These are phyloP conservation scores for Rhadinocentrus ornatus DNA, from an alignment of 2,797 vertebrate species.

Conservation along the genomic window DNA sequence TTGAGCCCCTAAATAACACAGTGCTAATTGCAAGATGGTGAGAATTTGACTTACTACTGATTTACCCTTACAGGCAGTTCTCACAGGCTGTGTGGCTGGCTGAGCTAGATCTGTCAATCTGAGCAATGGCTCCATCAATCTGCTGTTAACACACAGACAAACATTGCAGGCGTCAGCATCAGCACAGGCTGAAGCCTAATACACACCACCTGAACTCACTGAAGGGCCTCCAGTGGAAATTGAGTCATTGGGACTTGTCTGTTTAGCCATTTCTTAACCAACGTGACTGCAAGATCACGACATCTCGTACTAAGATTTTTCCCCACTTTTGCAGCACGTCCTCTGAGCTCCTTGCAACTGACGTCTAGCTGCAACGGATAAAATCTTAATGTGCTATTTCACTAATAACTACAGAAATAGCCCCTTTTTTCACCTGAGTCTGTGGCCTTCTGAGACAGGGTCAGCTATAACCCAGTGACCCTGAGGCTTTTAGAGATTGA, in stretches of 20 bases:
- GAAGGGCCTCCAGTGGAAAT: not conserved
- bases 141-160: slow-evolving; percentile 34
- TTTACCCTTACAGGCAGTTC: slow-evolving; percentile 34
- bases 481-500: slow-evolving; percentile 36
- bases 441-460: slow-evolving; percentile 10
- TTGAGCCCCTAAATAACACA: slow-evolving; percentile 49
- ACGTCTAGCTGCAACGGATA: not conserved
- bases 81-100: slow-evolving; percentile 20
- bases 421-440: not conserved
- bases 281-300: not conserved
- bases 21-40: slow-evolving; percentile 54
- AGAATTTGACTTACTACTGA: slow-evolving; percentile 45
- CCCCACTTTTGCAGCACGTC: slow-evolving; percentile 1
- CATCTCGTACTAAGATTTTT: not conserved
- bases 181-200: slow-evolving; percentile 15
- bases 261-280: not conserved
- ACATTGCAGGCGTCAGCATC: slow-evolving; percentile 53
- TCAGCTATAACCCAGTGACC: slow-evolving; percentile 32
- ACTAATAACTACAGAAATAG: slow-evolving; percentile 25
- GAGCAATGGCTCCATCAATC: slow-evolving; percentile 62
- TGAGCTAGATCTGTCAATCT: slow-evolving; percentile 66
- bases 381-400: slow-evolving; percentile 22
- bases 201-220: slow-evolving; percentile 22
- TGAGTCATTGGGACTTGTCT: not conserved
- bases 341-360: not conserved